Conservation (phyloP, 2,888 invertebrate genomes). For the Anthophora plumipes region DNA sequence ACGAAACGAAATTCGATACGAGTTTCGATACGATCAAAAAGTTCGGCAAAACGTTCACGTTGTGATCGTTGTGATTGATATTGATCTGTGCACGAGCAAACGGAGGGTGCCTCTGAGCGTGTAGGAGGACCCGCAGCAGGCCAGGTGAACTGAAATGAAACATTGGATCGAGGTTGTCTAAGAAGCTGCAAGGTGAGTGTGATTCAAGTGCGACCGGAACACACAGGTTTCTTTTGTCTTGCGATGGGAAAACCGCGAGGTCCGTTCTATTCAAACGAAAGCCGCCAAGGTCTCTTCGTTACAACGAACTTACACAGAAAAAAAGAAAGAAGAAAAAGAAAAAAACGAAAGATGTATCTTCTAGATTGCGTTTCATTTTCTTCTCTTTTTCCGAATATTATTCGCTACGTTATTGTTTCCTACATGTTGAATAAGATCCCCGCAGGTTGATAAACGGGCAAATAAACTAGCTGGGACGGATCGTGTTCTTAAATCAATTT, state of each 20-base stretch:
- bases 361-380: slow-evolving; percentile 21
- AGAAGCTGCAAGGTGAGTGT: slow-evolving; percentile 69
- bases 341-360: not conserved
- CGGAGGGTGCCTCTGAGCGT: slow-evolving; percentile 27
- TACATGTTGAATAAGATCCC: not conserved
- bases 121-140: slow-evolving; percentile 42
- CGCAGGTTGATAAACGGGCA: not conserved
- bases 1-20: too few species aligned
- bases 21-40: too few species aligned
- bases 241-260: slow-evolving; percentile 33
- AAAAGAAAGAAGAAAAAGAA: not conserved
- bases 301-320: not conserved
- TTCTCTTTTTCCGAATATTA: not conserved
- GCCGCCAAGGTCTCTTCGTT: slow-evolving; percentile 19
- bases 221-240: slow-evolving; percentile 22
- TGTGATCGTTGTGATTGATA: slow-evolving; percentile 30
- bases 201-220: slow-evolving; percentile 16
- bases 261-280: slow-evolving; percentile 4
- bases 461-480: not conserved
- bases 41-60: too few species aligned
- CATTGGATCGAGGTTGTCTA: slow-evolving; percentile 65
- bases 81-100: slow-evolving; percentile 11
- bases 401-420: not conserved
- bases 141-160: slow-evolving; percentile 65
- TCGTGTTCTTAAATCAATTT: not conserved